Evolutionary conservation across 2,113 vertebrate species (phyloP).

Genomic region (Ciconia stormi): DNA sequence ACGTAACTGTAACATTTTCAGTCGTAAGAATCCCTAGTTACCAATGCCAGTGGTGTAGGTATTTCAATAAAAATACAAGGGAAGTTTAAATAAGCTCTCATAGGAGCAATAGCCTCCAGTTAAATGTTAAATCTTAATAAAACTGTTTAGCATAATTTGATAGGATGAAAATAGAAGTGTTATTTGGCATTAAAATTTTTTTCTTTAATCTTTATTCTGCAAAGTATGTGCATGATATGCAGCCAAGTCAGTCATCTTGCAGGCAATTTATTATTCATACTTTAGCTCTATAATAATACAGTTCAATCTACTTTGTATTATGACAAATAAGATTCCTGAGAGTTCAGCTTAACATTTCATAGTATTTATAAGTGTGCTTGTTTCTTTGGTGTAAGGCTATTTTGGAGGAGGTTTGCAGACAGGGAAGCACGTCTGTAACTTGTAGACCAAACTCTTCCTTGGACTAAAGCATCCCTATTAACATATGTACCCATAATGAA

Average conservation of each 20-base stretch:
- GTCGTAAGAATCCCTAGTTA: background rate
- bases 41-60: background rate
- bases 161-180: slow-evolving; percentile 60
- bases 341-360: background rate
- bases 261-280: background rate
- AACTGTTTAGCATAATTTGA: slow-evolving; percentile 49
- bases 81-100: slow-evolving; percentile 47
- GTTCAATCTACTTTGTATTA: background rate
- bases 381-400: background rate
- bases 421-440: background rate
- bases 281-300: background rate
- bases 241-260: slow-evolving; percentile 13
- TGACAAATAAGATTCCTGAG: background rate
- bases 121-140: slow-evolving; percentile 53
- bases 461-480: background rate
- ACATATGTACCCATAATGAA: background rate
- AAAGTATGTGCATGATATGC: background rate
- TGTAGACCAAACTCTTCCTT: background rate
- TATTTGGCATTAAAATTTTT: slow-evolving; percentile 10
- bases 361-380: background rate
- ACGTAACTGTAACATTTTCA: background rate
- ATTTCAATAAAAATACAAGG: slow-evolving; percentile 48
- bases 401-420: background rate
- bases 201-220: slow-evolving; percentile 30
- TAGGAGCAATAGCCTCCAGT: slow-evolving; percentile 50